Evolutionary conservation across 2,888 invertebrate genomes (phyloP).

Genomic region (Amaurobius ferox): DNA sequence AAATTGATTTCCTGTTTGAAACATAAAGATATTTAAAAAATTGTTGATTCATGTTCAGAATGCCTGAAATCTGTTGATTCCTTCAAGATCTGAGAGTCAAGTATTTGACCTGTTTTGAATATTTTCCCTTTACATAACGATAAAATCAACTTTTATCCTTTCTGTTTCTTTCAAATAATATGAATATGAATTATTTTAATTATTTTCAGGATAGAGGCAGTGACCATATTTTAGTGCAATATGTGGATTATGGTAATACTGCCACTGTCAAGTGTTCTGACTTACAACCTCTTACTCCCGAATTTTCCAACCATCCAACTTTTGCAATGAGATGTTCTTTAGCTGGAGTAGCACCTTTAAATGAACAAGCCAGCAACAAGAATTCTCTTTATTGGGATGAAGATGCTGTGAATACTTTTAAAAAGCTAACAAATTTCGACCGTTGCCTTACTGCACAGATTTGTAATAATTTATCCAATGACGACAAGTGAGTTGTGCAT

Average conservation of each 20-base stretch:
- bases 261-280: slow-evolving; percentile 8
- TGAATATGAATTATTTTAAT: too few species aligned
- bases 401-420: slow-evolving; percentile 20
- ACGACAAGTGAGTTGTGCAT: background rate
- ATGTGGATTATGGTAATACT: slow-evolving; percentile 63
- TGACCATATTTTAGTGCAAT: slow-evolving; percentile 27
- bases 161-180: too few species aligned
- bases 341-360: slow-evolving; percentile 36
- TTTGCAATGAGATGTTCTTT: slow-evolving; percentile 47
- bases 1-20: too few species aligned
- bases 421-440: slow-evolving; percentile 33
- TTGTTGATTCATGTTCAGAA: too few species aligned
- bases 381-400: slow-evolving; percentile 23
- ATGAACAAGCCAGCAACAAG: too few species aligned
- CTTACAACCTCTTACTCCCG: slow-evolving; percentile 25
- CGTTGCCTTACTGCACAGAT: slow-evolving; percentile 51
- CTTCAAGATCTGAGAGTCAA: too few species aligned
- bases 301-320: slow-evolving; percentile 40
- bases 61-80: too few species aligned
- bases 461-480: background rate
- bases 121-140: too few species aligned
- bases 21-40: too few species aligned
- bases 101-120: too few species aligned
- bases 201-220: background rate
- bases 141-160: too few species aligned